A percentile compares a stretch with the other conserved stretches of the same genome.
phyloP scores from a whole-genome alignment of 2,888 invertebrate species.

The Polylopha cassiicola region DNA sequence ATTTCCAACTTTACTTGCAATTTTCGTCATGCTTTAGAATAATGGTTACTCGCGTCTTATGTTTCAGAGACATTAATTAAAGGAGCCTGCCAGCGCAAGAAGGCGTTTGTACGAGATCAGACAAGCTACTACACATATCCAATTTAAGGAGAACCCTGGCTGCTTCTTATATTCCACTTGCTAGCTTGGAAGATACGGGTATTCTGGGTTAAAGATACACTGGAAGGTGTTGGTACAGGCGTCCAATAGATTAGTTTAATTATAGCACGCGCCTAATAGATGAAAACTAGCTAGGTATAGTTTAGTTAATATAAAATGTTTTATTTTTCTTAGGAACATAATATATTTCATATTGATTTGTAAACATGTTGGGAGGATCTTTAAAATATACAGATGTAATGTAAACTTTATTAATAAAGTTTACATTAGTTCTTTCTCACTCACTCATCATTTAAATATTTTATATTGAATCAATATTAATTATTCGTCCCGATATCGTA shows the following conservation, averaged over 20 bases:
- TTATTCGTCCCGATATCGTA: too few relatives aligned
- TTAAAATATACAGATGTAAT: too few relatives aligned
- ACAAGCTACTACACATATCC: slow-evolving; percentile 47
- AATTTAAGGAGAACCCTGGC: slow-evolving; percentile 41
- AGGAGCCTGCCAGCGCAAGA: slow-evolving; percentile 68
- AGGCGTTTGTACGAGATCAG: slow-evolving; percentile 61
- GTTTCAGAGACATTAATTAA: slow-evolving; percentile 70
- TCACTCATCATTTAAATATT: too few relatives aligned
- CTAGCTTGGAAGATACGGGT: slow-evolving; percentile 2
- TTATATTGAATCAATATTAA: too few relatives aligned
- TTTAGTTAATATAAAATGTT: slow-evolving; percentile 7
- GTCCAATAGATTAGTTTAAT: slow-evolving; percentile 61
- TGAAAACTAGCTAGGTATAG: slow-evolving; percentile 27
- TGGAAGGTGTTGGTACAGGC: slow-evolving; percentile 42
- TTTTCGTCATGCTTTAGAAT: slow-evolving; percentile 48
- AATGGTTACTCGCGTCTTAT: slow-evolving; percentile 46
- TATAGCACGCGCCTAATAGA: slow-evolving; percentile 51
- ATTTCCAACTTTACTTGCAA: slow-evolving; percentile 42
- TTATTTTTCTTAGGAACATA: too few relatives aligned
- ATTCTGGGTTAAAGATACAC: slow-evolving; percentile 32
- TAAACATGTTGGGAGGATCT: too few relatives aligned
- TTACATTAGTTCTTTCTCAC: too few relatives aligned
- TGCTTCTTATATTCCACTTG: slow-evolving; percentile 26
- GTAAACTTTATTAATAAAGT: too few relatives aligned
- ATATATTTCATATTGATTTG: too few relatives aligned